Base-by-base conservation (phyloP, 2,888 invertebrate genomes). In the Diplazon laetatorius region DNA sequence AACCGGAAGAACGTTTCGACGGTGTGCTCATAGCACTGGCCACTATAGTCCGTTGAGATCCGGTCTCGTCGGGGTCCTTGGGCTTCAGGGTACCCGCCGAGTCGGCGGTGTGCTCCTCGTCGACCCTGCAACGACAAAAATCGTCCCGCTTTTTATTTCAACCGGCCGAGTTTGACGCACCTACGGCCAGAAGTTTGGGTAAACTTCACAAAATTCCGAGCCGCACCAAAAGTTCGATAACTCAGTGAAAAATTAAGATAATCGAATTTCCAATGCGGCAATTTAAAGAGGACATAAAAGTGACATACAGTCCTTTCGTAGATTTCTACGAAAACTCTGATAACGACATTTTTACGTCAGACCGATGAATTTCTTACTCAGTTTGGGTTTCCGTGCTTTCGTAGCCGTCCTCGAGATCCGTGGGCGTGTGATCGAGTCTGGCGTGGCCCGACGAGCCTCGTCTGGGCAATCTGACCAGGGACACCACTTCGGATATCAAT, bases 401-500 rank as follows among this genome's bases (percentile, higher is more conserved):
- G 50, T 88, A 89, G 14, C 86, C 88, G 37, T 89, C 89, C 74
- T 91, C 90, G 52, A 85, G 81, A 52, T 88, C 88, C 37, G 82
- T 81, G 20, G 85, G 81, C 6, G 86, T 85, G 73, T 88, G 87
- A 73, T 87, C 86, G 50, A 89, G 85, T 72, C 86, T 85, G 48
- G 85, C 85, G 79, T 90, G 88, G 30, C 83, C 87, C 6, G 86
- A 85, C 25, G 89, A 85, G 37, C 85, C 76, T 66, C 88, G 85
- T 50, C 85, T 82, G 9, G 88, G 91, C 85, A 94, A 91, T 86
- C 93, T 92, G 10, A 94, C 93, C 80, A 95, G 88, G 16, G 95
- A 96, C 50, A 96, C 95, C 20, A 96, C 96, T 89, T 97, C 96
- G 0, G 96, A 96, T 10, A 96, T 92, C 9, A 96, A 91, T 0